Conservation (phyloP, 2,113 vertebrate genomes). For the Scomber scombrus region DNA sequence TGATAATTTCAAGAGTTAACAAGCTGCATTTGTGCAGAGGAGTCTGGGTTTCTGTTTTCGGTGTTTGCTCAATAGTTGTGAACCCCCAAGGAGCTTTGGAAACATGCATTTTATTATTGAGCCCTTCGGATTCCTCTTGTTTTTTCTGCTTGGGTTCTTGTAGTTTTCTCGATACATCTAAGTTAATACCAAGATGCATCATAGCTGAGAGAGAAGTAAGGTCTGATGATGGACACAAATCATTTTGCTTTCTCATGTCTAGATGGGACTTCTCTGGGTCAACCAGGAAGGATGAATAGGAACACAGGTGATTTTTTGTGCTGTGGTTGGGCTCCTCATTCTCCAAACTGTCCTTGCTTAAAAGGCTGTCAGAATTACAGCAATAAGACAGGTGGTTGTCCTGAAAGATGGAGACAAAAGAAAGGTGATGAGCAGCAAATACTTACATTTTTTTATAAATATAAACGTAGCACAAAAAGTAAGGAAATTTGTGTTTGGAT, state of each 20-base stretch:
- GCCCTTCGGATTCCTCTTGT: slow-evolving; percentile 63
- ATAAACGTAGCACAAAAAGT: too few relatives aligned
- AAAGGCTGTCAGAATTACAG: slow-evolving; percentile 87
- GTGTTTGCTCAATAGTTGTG: slow-evolving; percentile 33
- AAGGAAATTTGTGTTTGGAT: too few relatives aligned
- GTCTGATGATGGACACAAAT: slow-evolving; percentile 51
- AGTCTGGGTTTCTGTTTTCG: slow-evolving; percentile 17
- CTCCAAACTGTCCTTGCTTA: slow-evolving; percentile 93
- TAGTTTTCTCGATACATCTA: slow-evolving; percentile 58
- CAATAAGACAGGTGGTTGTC: slow-evolving; percentile 84
- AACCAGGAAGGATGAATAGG: slow-evolving; percentile 64
- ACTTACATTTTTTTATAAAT: slow-evolving; percentile 3
- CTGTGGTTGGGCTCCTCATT: slow-evolving; percentile 79
- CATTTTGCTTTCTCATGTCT: slow-evolving; percentile 60
- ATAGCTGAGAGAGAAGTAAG: slow-evolving; percentile 70
- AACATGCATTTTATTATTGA: slow-evolving; percentile 53
- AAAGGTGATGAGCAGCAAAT: neutral
- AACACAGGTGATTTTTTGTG: slow-evolving; percentile 53
- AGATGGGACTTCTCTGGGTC: slow-evolving; percentile 69
- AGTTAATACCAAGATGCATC: slow-evolving; percentile 73
- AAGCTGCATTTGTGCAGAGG: slow-evolving; percentile 41
- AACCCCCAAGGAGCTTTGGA: slow-evolving; percentile 62
- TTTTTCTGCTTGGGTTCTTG: slow-evolving; percentile 63
- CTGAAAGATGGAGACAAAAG: slow-evolving; percentile 81
- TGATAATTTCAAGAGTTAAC: slow-evolving; percentile 43